Conservation (phyloP, 2,888 invertebrate species). For the Leptothorax acervorum region DNA sequence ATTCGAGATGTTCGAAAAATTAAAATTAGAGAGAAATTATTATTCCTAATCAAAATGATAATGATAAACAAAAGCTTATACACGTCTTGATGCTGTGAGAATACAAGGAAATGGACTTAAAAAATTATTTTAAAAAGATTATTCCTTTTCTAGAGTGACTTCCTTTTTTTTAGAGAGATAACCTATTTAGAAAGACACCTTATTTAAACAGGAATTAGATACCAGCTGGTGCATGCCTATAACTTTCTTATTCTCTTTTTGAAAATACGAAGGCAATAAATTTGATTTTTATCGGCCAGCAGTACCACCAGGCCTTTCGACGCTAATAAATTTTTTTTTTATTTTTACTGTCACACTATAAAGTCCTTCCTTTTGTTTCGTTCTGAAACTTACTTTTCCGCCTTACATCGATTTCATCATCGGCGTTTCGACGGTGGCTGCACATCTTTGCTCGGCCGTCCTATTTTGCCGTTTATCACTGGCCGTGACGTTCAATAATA, state of each 20-base stretch:
- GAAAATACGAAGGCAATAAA: background rate
- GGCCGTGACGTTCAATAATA: constrained; percentile 29
- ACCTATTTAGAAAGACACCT: background rate
- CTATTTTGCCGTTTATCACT: constrained; percentile 37
- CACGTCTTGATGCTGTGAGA: background rate
- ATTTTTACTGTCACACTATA: no score
- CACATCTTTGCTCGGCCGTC: background rate
- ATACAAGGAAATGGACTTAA: background rate
- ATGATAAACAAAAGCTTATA: background rate
- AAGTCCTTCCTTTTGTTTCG: background rate
- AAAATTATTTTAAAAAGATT: background rate
- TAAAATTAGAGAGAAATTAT: background rate
- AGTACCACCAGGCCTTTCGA: background rate
- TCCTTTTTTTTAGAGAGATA: background rate
- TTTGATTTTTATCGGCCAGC: background rate
- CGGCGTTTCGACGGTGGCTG: background rate
- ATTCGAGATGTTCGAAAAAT: background rate
- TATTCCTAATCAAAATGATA: background rate
- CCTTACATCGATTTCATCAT: background rate
- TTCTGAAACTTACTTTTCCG: background rate
- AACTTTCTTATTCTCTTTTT: background rate
- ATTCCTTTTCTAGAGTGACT: background rate
- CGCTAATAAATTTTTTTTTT: background rate
- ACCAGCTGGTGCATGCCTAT: background rate
- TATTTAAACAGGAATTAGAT: background rate